Evolutionary conservation across 2,888 invertebrate species (phyloP).

Genomic region (Ormyrus labotus): DNA sequence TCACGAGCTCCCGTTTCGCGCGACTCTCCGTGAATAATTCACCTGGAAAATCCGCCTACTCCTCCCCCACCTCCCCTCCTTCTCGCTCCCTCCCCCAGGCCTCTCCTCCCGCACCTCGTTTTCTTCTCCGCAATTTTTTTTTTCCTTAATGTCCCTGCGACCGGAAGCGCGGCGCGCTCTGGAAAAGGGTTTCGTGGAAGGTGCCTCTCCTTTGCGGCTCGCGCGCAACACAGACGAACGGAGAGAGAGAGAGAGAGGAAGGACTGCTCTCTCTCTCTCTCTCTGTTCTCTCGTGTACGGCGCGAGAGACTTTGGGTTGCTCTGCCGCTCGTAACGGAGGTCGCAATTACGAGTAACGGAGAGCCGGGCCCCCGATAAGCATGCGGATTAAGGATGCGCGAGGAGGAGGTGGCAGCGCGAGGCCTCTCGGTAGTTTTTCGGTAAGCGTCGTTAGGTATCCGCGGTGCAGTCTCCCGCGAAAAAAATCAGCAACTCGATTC

Average conservation of each 20-base stretch:
- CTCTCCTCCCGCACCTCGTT: background rate
- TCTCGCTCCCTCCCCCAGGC: background rate
- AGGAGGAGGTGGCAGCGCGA: too few relatives aligned
- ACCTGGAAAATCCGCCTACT: slow-evolving; percentile 66
- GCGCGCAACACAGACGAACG: slow-evolving; percentile 11
- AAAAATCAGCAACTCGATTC: too few relatives aligned
- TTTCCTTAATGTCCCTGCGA: slow-evolving; percentile 55
- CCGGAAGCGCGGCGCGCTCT: slow-evolving; percentile 50
- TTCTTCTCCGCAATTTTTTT: slow-evolving; percentile 28
- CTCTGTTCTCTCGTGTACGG: background rate
- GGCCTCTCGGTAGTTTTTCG: background rate
- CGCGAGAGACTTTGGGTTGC: slow-evolving; percentile 36
- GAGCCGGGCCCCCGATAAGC: slow-evolving; percentile 48
- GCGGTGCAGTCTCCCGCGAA: too few relatives aligned
- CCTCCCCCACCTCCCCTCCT: background rate
- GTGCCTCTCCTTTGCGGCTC: slow-evolving; percentile 23
- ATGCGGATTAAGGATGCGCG: slow-evolving; percentile 51
- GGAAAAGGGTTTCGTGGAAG: slow-evolving; percentile 58
- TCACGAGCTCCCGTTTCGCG: slow-evolving; percentile 43
- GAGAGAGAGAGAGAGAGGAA: slow-evolving; percentile 1
- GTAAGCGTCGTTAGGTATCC: too few relatives aligned
- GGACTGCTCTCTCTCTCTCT: background rate
- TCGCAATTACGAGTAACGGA: slow-evolving; percentile 57
- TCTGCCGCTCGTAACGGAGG: slow-evolving; percentile 47
- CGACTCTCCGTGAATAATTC: slow-evolving; percentile 62